Base-by-base conservation (phyloP, 2,113 vertebrate genomes). In the Colius striatus region DNA sequence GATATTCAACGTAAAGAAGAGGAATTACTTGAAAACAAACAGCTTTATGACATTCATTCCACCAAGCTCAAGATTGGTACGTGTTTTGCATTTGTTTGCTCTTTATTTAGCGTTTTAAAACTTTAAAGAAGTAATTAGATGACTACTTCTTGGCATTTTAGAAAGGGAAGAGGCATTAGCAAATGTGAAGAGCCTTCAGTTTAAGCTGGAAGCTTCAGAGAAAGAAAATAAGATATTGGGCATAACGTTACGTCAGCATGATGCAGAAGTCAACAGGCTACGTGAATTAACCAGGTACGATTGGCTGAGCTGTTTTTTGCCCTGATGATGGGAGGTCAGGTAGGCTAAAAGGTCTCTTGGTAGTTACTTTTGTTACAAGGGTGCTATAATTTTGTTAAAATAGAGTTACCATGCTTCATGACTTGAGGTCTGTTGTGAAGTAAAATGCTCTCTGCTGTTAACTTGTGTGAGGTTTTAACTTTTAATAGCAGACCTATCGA, bases 171-270 rank as follows among this genome's bases (percentile, higher is more conserved):
- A 98, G 67, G 90, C 94, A 20, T 91, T 97, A 75, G 91, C 92
- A 97, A 98, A 97, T 16, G 70, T 98, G 97, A 98, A 98, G 91
- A 98, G 66, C 74, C 96, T 97, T 34, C 98, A 91, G 77, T 97
- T 98, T 92, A 98, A 98, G 53, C 95, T 99, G 82, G 97, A 98
- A 95, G 96, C 97, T 47, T 94, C 97, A 13, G 98, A 99, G 90
- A 98, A 97, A 72, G 98, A 99, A 95, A 99, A 98, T 67, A 96
- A 95, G n/a, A 98, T 98, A 93, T 83, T 99, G 95, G 97, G 93
- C 34, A 98, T 98, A 67, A 97, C 98, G 0, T 93, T 98, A 65
- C 98, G 98, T 86, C 98, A 98, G 92, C 98, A 97, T 72, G 98
- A 98, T 92, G 97, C 98, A 20, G 98, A 99, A 97, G 97, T 98